Evolutionary conservation across 2,113 vertebrate species (phyloP), one percentile per base, ranked within the genome.

Genomic region (Gavia stellata): DNA sequence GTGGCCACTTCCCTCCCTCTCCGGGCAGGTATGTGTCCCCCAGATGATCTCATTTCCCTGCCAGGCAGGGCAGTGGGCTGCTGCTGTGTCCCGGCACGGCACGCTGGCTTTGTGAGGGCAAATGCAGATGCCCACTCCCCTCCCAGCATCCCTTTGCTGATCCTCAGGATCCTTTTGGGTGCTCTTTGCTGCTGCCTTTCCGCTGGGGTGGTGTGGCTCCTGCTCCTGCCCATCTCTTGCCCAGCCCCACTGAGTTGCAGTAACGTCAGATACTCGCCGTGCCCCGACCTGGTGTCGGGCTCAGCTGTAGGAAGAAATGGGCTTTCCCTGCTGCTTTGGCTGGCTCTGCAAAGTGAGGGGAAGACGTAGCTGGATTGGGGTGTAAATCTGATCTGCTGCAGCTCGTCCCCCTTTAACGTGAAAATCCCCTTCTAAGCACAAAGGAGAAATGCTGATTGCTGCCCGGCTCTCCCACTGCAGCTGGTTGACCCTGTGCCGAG

Each of bases 201-300:
- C 44, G 2, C 17, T 14, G 31, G 40, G 63, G 63, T 16, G 0
- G 12, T 10, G 25, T 28, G 59, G 66, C 61, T 67, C 17, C 21
- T 19, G 42, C 42, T 49, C 23, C 36, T 34, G 74, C 38, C 56
- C 6, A 1, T 8, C 33, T 40, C 58, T n/a, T 40, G 12, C 71
- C 42, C 45, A 19, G 56, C 33, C 23, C 42, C 1, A 4, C 25
- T 15, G 33, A 34, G 14, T 3, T 17, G 14, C 52, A 2, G 5
- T 23, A 29, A 26, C 29, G 52, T 36, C 3, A 0, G 29, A 6
- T 5, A 2, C 25, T 59, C 12, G 1, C 34, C 1, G 2, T 49
- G 50, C 63, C 45, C 71, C 1, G 7, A 5, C 29, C 50, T 25
- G 34, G 28, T 9, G 4, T 24, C 2, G 3, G 53, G 21, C 65